These are phyloP conservation scores for Acrocephalus kingi DNA, from an alignment of 2,113 vertebrate genomes.

Conservation along the genomic window DNA sequence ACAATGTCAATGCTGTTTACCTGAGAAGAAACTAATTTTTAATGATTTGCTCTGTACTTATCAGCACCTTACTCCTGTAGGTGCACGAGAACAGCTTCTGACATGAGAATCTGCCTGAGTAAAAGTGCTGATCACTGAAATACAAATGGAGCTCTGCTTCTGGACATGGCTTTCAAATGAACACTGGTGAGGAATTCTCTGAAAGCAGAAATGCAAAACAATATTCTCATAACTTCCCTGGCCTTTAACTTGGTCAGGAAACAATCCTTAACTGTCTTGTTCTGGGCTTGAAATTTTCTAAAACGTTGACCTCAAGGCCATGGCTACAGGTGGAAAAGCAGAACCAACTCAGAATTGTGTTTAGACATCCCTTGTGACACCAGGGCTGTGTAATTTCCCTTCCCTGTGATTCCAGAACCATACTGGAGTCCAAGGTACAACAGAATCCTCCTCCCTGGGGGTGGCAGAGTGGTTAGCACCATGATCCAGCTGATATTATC, in stretches of 20 bases:
- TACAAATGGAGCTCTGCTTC: neutral
- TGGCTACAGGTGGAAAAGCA: neutral
- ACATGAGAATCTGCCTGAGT: neutral
- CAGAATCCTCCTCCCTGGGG: neutral
- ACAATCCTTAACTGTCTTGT: neutral
- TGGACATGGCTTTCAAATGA: neutral
- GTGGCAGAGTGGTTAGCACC: neutral
- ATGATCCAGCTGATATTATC: neutral
- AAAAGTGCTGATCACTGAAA: neutral
- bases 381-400: neutral
- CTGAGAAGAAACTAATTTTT: neutral
- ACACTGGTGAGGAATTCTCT: neutral
- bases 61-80: neutral
- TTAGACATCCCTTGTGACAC: neutral
- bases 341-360: neutral
- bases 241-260: neutral
- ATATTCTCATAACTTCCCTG: neutral
- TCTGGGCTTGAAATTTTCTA: neutral
- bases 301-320: neutral
- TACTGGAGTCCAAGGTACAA: neutral
- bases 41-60: neutral
- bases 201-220: neutral
- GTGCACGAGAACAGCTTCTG: neutral
- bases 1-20: neutral
- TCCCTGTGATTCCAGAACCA: neutral